Percentiles rank a stretch among this genome's conserved stretches.
phyloP scores from a whole-genome alignment of 2,888 invertebrate genomes.

The Cephalotes varians region DNA sequence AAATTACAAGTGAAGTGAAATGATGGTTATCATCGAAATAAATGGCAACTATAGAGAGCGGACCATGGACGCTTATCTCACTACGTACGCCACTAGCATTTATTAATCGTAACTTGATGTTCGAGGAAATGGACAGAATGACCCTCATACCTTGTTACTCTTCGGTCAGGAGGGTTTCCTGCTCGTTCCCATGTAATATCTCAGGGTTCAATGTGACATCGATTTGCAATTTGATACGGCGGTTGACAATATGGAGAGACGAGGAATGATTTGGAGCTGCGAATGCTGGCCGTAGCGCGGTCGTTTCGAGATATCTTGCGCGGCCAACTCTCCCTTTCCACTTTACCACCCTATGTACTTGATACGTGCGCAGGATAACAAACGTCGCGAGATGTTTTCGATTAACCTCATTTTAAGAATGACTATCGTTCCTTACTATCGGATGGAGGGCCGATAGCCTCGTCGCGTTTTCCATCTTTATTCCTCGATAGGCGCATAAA shows the following conservation, averaged over 20 bases:
- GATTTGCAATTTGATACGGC: constrained; percentile 71
- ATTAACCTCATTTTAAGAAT: constrained; percentile 76
- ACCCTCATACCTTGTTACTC: constrained; percentile 52
- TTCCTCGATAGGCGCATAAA: constrained; percentile 61
- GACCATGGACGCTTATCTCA: neutral
- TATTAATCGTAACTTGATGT: constrained; percentile 40
- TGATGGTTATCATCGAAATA: constrained; percentile 12
- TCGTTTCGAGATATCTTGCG: constrained; percentile 69
- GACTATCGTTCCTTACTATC: constrained; percentile 67
- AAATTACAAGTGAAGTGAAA: constrained; percentile 17
- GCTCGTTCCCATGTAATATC: constrained; percentile 57
- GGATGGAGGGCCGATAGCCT: constrained; percentile 65
- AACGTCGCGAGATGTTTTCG: constrained; percentile 70
- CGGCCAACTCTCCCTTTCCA: neutral
- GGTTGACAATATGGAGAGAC: constrained; percentile 66
- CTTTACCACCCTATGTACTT: constrained; percentile 26
- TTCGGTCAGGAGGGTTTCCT: constrained; percentile 14
- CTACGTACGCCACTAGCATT: constrained; percentile 2
- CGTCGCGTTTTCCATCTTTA: constrained; percentile 69
- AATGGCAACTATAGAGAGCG: neutral
- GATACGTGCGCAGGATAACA: constrained; percentile 71
- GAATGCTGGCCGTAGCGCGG: constrained; percentile 54
- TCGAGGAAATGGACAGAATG: constrained; percentile 41
- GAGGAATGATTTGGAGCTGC: constrained; percentile 71
- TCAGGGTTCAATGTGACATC: constrained; percentile 67